Percentiles rank a stretch among this genome's conserved stretches.
Conservation (phyloP, 2,888 invertebrate species). For the Acleris emargana region DNA sequence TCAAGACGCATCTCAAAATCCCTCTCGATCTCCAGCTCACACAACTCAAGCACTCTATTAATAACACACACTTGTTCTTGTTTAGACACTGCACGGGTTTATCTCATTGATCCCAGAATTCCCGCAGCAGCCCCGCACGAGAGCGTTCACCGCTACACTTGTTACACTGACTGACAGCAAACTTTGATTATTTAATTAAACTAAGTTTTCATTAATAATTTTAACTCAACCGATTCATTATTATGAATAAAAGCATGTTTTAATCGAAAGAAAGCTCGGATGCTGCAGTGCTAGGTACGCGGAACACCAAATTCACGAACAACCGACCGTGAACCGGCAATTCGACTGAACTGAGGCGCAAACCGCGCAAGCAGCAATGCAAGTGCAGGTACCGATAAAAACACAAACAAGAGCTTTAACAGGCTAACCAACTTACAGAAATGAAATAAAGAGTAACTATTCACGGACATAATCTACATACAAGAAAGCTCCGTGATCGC, state of each 20-base stretch:
- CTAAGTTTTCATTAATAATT: constrained; percentile 24
- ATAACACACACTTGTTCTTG: constrained; percentile 32
- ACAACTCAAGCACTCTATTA: constrained; percentile 25
- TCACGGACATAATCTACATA: no score
- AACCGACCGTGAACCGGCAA: constrained; percentile 36
- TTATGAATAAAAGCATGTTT: constrained; percentile 27
- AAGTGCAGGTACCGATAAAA: constrained; percentile 29
- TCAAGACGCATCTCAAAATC: constrained; percentile 23
- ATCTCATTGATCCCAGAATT: constrained; percentile 24
- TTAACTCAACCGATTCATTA: constrained; percentile 8
- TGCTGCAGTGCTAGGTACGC: constrained; percentile 13
- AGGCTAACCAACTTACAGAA: constrained; percentile 12
- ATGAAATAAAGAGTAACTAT: no score
- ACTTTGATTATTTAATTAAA: constrained; percentile 6
- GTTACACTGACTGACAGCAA: constrained; percentile 2
- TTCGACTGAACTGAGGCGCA: constrained; percentile 28
- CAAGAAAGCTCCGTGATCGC: no score
- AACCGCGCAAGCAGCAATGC: constrained; percentile 5
- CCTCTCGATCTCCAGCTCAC: constrained; percentile 18
- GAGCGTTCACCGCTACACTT: background rate
- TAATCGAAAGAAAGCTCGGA: constrained; percentile 31
- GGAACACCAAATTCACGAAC: constrained; percentile 25
- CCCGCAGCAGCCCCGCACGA: constrained; percentile 3
- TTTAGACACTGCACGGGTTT: constrained; percentile 31
- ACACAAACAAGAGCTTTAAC: constrained; percentile 26